A percentile compares a stretch with the other conserved stretches of the same genome.
Conservation (phyloP, 2,888 invertebrate species). For the Rotaria sp. region DNA sequence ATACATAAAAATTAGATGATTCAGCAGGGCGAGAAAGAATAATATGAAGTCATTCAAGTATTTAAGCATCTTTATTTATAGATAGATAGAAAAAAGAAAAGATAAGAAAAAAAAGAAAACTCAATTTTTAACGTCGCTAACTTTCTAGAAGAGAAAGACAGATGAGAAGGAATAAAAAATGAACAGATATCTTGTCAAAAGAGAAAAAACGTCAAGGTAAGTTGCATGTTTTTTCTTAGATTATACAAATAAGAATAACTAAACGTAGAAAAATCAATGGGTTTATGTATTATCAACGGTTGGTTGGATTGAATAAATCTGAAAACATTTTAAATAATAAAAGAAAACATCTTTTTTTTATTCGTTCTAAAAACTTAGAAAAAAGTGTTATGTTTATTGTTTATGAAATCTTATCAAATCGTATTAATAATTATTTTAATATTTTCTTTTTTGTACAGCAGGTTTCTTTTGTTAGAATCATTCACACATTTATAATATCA, state of each 20-base stretch:
- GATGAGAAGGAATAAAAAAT: not conserved
- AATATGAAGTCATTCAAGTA: not conserved
- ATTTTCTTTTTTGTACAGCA: too few relatives aligned
- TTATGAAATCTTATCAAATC: too few relatives aligned
- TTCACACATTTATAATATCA: too few relatives aligned
- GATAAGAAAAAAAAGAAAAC: too few relatives aligned
- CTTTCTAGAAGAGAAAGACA: too few relatives aligned
- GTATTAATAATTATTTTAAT: not conserved
- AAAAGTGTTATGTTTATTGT: not conserved
- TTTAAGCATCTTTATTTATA: not conserved
- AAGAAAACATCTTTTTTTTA: not conserved
- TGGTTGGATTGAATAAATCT: not conserved
- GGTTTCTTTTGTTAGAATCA: too few relatives aligned
- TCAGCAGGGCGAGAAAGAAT: too few relatives aligned
- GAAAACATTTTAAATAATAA: not conserved
- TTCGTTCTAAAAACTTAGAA: not conserved
- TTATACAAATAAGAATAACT: not conserved
- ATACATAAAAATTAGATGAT: too few relatives aligned
- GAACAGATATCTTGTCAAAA: not conserved
- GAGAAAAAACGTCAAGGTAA: not conserved
- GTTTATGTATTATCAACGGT: not conserved
- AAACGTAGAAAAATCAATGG: not conserved
- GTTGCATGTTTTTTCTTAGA: not conserved
- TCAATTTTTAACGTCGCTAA: too few relatives aligned
- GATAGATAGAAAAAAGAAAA: not conserved